phyloP scores from a whole-genome alignment of 2,797 vertebrate species.

The Coregonus sp. region DNA sequence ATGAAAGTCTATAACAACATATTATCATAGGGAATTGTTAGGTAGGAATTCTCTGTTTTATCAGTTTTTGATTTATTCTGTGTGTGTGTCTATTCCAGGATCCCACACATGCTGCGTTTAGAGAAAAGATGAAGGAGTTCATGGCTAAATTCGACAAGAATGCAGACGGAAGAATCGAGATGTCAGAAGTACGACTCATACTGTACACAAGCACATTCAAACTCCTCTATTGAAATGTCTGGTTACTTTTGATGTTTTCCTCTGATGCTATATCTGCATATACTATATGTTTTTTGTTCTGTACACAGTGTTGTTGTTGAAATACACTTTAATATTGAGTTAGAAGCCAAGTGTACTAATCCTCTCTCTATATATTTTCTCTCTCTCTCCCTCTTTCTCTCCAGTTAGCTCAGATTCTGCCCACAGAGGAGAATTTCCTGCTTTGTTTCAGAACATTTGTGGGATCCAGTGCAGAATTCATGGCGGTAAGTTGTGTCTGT shows the following conservation, averaged over 20 bases:
- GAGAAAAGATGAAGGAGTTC: conserved; percentile 91
- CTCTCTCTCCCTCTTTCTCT: conserved; percentile 23
- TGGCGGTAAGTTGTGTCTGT: conserved; percentile 81
- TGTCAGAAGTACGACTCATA: conserved; percentile 85
- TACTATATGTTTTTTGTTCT: not conserved
- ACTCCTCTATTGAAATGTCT: not conserved
- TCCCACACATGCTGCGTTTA: conserved; percentile 77
- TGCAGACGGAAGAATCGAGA: conserved; percentile 88
- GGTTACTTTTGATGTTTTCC: not conserved
- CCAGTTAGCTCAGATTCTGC: conserved; percentile 93
- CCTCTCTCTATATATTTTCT: not conserved
- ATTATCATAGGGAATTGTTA: not conserved
- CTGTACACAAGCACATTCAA: not conserved
- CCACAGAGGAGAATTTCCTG: conserved; percentile 96
- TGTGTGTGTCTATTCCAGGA: conserved; percentile 63
- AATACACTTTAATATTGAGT: not conserved
- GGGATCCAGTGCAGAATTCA: conserved; percentile 91
- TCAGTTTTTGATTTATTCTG: not conserved
- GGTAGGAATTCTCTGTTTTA: not conserved
- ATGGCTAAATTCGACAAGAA: conserved; percentile 93
- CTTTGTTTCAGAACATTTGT: conserved; percentile 94
- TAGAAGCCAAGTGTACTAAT: not conserved
- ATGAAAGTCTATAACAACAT: not conserved
- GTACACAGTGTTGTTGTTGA: not conserved
- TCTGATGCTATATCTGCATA: not conserved